Conservation (phyloP, 2,113 vertebrate genomes). For the Forbesichthys papilliferus region DNA sequence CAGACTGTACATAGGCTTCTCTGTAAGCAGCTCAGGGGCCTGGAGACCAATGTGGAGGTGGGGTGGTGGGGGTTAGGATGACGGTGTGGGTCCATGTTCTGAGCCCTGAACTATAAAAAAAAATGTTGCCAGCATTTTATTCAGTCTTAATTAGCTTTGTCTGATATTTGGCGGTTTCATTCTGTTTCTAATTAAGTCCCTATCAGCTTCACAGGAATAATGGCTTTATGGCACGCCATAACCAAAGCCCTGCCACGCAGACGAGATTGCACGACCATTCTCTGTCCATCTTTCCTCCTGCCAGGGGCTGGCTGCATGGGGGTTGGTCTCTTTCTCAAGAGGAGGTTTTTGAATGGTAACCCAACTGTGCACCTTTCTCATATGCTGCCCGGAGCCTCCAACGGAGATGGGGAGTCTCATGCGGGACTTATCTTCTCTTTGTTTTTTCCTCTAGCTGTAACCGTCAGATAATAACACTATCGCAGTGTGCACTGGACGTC, state of each 20-base stretch:
- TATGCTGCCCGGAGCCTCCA: neutral
- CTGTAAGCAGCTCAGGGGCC: constrained; percentile 41
- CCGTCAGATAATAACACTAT: too few relatives aligned
- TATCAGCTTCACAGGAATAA: constrained; percentile 73
- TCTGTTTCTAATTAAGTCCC: constrained; percentile 81
- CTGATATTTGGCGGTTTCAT: constrained; percentile 76
- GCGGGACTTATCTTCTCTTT: too few relatives aligned
- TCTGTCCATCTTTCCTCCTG: constrained; percentile 55
- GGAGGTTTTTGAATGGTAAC: neutral
- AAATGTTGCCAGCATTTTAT: constrained; percentile 70
- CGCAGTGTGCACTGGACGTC: too few relatives aligned
- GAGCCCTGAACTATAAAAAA: constrained; percentile 62
- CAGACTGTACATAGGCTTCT: constrained; percentile 30
- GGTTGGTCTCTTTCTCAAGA: constrained; percentile 36
- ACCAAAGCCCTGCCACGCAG: constrained; percentile 48
- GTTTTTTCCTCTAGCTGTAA: too few relatives aligned
- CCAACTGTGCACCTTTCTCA: neutral
- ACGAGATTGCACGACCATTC: constrained; percentile 62
- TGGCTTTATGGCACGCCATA: constrained; percentile 70
- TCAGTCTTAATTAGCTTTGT: constrained; percentile 77
- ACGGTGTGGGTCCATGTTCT: constrained; percentile 53
- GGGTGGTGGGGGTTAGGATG: constrained; percentile 29
- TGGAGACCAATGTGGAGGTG: constrained; percentile 12
- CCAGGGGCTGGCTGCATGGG: constrained; percentile 51
- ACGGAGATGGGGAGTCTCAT: neutral